phyloP scores from a whole-genome alignment of 2,888 invertebrate genomes.

The Callimorpha dominula region DNA sequence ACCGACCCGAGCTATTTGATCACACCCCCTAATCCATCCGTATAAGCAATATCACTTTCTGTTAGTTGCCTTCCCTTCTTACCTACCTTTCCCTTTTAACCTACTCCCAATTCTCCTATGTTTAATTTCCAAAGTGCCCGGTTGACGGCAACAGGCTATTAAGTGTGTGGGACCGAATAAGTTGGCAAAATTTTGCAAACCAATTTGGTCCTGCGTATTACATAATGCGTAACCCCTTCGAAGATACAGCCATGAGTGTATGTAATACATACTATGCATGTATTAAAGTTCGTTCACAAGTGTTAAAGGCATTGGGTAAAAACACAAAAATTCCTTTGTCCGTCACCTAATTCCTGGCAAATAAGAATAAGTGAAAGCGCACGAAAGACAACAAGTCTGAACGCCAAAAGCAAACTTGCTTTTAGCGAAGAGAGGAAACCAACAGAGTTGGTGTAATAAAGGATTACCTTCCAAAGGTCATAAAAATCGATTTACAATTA shows the following conservation, averaged over 20 bases:
- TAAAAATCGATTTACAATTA: too few species aligned
- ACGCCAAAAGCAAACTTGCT: neutral
- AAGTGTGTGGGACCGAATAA: neutral
- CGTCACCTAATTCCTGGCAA: neutral
- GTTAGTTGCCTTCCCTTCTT: too few species aligned
- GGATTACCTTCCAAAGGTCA: neutral
- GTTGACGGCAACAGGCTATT: too few species aligned
- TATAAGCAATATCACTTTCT: too few species aligned
- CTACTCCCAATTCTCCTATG: neutral
- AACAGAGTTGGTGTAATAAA: neutral
- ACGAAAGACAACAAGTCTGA: neutral
- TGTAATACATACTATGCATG: too few species aligned
- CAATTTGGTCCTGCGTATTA: neutral
- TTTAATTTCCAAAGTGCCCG: too few species aligned
- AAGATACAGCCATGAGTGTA: neutral
- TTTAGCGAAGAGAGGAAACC: neutral
- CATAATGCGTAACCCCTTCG: too few species aligned
- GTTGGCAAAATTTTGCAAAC: too few species aligned
- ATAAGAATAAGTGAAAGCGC: neutral
- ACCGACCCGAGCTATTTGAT: too few species aligned
- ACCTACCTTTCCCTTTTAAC: neutral
- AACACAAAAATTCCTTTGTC: neutral
- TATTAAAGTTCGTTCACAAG: too few species aligned
- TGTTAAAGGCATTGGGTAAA: too few species aligned
- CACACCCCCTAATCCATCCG: too few species aligned